phyloP scores from a whole-genome alignment of 92 coral and sea anemone genomes.

The Hydrozoanthus gracilis region DNA sequence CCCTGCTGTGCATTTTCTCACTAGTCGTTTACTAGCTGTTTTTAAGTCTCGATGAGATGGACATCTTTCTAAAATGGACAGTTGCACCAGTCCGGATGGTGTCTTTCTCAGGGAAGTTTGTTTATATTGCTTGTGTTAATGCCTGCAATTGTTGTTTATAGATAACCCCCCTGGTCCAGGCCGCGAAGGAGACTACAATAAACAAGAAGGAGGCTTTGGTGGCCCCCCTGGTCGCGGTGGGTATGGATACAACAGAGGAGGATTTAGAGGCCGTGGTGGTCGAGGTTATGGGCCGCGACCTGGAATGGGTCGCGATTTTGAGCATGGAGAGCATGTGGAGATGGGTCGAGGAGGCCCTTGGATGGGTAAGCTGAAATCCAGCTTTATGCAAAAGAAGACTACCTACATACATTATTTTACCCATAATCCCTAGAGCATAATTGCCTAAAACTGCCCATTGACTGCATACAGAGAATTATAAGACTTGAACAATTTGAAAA shows the following conservation, averaged over 20 bases:
- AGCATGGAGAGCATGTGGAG: slow-evolving; percentile 70
- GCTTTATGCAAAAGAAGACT: no score
- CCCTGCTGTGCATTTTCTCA: neutral
- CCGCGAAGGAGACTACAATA: slow-evolving; percentile 50
- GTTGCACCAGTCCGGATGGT: no score
- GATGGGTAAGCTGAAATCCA: slow-evolving; percentile 78
- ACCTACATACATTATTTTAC: no score
- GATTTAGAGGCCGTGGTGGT: slow-evolving; percentile 87
- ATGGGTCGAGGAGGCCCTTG: slow-evolving; percentile 93
- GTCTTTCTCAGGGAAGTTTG: no score
- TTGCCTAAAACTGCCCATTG: no score
- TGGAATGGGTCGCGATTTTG: slow-evolving; percentile 94
- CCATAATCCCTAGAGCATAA: no score
- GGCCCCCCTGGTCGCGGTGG: slow-evolving; percentile 80
- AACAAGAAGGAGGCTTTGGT: slow-evolving; percentile 63
- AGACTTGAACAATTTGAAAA: no score
- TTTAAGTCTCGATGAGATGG: no score
- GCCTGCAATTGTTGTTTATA: slow-evolving; percentile 1
- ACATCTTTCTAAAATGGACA: no score
- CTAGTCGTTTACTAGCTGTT: neutral
- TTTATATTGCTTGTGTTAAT: neutral
- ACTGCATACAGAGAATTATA: no score
- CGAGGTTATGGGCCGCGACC: slow-evolving; percentile 78
- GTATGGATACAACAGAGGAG: slow-evolving; percentile 83
- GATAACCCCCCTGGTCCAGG: slow-evolving; percentile 73